phyloP scores from a whole-genome alignment of 1,140 invertebrate genomes.

The Sarcophaga bullata region DNA sequence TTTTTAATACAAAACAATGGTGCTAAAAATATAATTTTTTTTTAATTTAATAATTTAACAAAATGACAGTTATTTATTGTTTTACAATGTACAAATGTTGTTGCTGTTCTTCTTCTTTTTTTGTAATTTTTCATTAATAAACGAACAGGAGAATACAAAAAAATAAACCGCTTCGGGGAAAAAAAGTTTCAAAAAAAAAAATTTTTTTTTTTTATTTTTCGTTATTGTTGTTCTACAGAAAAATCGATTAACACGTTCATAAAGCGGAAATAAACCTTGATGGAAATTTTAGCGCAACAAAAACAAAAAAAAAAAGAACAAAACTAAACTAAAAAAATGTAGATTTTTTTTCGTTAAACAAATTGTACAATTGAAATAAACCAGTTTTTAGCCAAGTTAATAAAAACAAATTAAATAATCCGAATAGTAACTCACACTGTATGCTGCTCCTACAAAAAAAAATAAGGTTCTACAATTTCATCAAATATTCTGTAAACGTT shows the following conservation, averaged over 20 bases:
- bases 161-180: not conserved
- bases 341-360: too few relatives aligned
- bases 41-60: not conserved
- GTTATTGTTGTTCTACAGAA: not conserved
- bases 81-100: not conserved
- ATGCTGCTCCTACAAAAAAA: too few relatives aligned
- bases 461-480: not conserved
- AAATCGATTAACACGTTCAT: constrained; percentile 43
- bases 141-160: not conserved
- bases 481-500: constrained; percentile 24
- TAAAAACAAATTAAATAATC: not conserved
- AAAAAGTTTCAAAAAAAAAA: too few relatives aligned
- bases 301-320: not conserved
- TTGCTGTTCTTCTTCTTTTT: not conserved
- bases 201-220: too few relatives aligned
- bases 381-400: not conserved
- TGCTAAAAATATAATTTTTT: not conserved
- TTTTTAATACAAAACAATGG: not conserved
- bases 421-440: too few relatives aligned
- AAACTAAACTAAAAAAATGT: not conserved
- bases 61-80: constrained; percentile 12
- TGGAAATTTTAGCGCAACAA: constrained; percentile 35
- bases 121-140: not conserved
- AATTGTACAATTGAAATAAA: not conserved
- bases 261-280: constrained; percentile 44